These are phyloP conservation scores for Charadrius vociferus DNA, from an alignment of 2,113 vertebrate genomes.

Conservation along the genomic window DNA sequence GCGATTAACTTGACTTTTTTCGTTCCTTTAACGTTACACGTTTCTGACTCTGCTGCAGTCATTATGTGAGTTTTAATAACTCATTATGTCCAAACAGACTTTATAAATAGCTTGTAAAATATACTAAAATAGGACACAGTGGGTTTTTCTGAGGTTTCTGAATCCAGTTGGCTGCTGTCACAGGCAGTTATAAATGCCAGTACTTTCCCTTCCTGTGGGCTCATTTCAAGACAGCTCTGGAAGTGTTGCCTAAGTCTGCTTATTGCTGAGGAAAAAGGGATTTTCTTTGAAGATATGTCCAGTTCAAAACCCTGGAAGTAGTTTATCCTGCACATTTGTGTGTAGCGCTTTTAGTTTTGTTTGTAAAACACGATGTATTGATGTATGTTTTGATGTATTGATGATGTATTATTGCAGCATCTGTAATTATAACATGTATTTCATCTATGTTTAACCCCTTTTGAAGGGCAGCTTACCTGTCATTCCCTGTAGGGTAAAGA, in stretches of 20 bases:
- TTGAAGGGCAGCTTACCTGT: not conserved
- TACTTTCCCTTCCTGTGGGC: not conserved
- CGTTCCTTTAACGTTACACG: not conserved
- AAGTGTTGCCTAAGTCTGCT: not conserved
- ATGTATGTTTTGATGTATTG: not conserved
- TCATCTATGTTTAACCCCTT: not conserved
- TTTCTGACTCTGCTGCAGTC: not conserved
- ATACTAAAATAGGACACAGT: not conserved
- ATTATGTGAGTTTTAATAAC: not conserved
- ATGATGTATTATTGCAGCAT: not conserved
- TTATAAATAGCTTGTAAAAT: constrained; percentile 14
- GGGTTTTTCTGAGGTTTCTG: not conserved
- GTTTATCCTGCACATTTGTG: not conserved
- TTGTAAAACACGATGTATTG: not conserved
- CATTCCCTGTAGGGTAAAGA: not conserved
- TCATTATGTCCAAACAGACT: not conserved
- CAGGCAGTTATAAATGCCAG: not conserved
- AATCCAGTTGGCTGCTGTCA: not conserved
- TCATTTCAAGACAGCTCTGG: not conserved
- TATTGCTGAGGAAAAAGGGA: not conserved
- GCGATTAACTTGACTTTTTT: not conserved
- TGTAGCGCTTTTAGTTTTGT: not conserved
- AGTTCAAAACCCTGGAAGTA: not conserved
- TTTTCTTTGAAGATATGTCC: not conserved
- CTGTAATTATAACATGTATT: not conserved